phyloP scores from a whole-genome alignment of 2,113 vertebrate genomes.

The Cisticola juncidis region DNA sequence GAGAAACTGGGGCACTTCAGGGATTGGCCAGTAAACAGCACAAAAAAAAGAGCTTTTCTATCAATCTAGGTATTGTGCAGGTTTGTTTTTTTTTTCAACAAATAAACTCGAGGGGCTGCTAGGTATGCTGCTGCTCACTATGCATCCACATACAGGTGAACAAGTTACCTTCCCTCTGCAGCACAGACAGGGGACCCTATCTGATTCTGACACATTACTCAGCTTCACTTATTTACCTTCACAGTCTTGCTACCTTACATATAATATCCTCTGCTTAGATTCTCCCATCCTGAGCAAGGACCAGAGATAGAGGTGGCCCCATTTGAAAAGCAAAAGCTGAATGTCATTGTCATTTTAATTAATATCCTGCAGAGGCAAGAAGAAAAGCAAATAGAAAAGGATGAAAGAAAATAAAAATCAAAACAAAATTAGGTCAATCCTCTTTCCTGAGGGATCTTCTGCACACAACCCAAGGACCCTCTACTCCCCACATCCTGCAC shows the following conservation, averaged over 20 bases:
- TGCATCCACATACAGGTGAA: neutral
- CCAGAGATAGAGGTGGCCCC: conserved; percentile 4
- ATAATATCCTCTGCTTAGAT: neutral
- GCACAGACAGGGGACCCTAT: neutral
- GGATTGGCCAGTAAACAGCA: neutral
- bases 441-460: conserved; percentile 14
- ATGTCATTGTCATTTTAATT: conserved; percentile 48
- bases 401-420: conserved; percentile 53
- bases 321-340: conserved; percentile 43
- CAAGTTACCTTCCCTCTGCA: neutral
- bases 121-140: neutral
- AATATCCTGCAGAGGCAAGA: conserved; percentile 26
- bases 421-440: conserved; percentile 58
- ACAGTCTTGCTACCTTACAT: neutral
- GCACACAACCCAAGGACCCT: neutral
- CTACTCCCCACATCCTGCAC: neutral
- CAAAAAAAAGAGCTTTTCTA: neutral
- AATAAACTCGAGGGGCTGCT: neutral
- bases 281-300: neutral
- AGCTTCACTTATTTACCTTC: neutral
- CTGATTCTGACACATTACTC: neutral
- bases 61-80: neutral
- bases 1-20: neutral
- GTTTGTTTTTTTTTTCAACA: neutral
- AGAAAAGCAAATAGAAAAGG: conserved; percentile 42